Evolutionary conservation across 92 coral and sea anemone genomes (phyloP).

Genomic region (Zoanthus gigantus): DNA sequence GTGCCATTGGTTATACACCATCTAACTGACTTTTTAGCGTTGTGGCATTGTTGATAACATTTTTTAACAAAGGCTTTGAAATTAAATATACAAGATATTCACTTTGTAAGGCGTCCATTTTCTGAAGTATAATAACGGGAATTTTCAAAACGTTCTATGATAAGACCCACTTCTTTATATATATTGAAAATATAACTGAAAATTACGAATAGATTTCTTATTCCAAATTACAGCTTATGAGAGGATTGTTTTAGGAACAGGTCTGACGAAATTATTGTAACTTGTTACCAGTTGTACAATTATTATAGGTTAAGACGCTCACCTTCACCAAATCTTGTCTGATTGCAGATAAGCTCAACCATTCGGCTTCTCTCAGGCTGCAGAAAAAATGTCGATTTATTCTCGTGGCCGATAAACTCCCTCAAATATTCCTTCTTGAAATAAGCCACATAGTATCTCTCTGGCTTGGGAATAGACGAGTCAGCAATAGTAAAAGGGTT

Average conservation of each 20-base stretch:
- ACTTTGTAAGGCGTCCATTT: too few species aligned
- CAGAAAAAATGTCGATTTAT: slow-evolving; percentile 86
- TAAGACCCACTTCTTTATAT: too few species aligned
- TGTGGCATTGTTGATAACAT: too few species aligned
- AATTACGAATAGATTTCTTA: too few species aligned
- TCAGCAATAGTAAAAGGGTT: slow-evolving; percentile 80
- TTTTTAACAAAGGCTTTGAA: too few species aligned
- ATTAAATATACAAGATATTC: too few species aligned
- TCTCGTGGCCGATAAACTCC: slow-evolving; percentile 74
- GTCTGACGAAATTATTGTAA: not conserved
- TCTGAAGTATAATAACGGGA: too few species aligned
- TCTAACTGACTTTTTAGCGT: too few species aligned
- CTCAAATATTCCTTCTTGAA: slow-evolving; percentile 75
- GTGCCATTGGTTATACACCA: too few species aligned
- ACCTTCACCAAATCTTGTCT: slow-evolving; percentile 70
- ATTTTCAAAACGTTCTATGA: too few species aligned
- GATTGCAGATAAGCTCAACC: slow-evolving; percentile 82
- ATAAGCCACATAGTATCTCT: slow-evolving; percentile 80
- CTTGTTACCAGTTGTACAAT: not conserved
- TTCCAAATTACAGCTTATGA: too few species aligned
- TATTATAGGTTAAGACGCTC: not conserved
- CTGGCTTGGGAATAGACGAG: slow-evolving; percentile 56
- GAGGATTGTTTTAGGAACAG: not conserved
- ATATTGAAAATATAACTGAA: too few species aligned
- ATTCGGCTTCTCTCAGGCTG: slow-evolving; percentile 92